phyloP scores from a whole-genome alignment of 2,888 invertebrate species.

The Nemoura dubitans region DNA sequence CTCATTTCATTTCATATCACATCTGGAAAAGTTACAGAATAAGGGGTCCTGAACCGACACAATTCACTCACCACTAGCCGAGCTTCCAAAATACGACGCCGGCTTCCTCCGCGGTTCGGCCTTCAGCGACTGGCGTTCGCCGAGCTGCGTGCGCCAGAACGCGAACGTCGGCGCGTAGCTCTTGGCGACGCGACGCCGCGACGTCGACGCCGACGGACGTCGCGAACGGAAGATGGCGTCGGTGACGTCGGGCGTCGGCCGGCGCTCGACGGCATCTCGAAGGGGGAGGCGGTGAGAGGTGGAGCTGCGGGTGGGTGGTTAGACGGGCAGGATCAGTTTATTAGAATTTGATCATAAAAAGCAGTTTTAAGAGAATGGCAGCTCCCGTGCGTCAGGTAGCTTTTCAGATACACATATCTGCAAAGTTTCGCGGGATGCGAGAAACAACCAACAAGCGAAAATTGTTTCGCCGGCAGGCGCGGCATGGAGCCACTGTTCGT shows the following conservation, averaged over 20 bases:
- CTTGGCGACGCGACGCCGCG: slow-evolving; percentile 52
- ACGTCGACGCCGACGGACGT: slow-evolving; percentile 46
- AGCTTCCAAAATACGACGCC: background rate
- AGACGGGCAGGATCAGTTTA: too few relatives aligned
- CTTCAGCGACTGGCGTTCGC: background rate
- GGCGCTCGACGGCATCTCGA: slow-evolving; percentile 74
- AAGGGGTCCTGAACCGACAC: too few relatives aligned
- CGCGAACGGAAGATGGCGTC: slow-evolving; percentile 42
- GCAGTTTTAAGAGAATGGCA: too few relatives aligned
- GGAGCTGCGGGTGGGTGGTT: background rate
- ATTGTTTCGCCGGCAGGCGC: too few relatives aligned
- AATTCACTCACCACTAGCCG: background rate
- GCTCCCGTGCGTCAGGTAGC: too few relatives aligned
- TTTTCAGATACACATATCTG: too few relatives aligned
- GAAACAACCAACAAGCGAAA: too few relatives aligned
- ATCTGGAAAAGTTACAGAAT: too few relatives aligned
- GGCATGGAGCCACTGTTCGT: too few relatives aligned
- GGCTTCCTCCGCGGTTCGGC: background rate
- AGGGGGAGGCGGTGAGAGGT: slow-evolving; percentile 65
- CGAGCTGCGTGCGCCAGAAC: slow-evolving; percentile 3
- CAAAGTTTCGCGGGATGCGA: too few relatives aligned
- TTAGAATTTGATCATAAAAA: too few relatives aligned
- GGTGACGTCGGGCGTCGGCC: slow-evolving; percentile 56
- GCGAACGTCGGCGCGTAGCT: background rate
- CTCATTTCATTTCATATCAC: too few relatives aligned